These are phyloP conservation scores for Andinoacara biseriatus DNA, from an alignment of 2,113 vertebrate genomes.

Conservation along the genomic window DNA sequence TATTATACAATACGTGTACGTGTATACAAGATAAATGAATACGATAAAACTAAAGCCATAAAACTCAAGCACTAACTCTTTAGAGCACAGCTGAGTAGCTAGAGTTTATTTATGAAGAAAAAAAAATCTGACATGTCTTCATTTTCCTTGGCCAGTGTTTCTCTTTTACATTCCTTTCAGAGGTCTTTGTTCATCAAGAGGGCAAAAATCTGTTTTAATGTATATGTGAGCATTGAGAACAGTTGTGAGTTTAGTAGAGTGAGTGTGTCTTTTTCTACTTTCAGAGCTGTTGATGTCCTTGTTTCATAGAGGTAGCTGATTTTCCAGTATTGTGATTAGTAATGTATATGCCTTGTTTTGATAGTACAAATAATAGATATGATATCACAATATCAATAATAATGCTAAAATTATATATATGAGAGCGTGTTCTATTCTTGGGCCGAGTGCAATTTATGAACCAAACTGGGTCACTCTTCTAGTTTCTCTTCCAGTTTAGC, in stretches of 20 bases:
- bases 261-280: slow-evolving; percentile 78
- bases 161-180: slow-evolving; percentile 73
- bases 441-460: slow-evolving; percentile 76
- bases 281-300: slow-evolving; percentile 66
- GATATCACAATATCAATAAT: slow-evolving; percentile 56
- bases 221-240: slow-evolving; percentile 67
- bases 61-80: slow-evolving; percentile 84
- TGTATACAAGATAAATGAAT: slow-evolving; percentile 78
- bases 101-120: slow-evolving; percentile 68
- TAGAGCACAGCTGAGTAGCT: slow-evolving; percentile 80
- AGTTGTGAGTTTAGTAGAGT: slow-evolving; percentile 71
- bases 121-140: slow-evolving; percentile 60
- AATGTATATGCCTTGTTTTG: slow-evolving; percentile 74
- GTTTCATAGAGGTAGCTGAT: slow-evolving; percentile 68
- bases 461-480: slow-evolving; percentile 53
- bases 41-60: slow-evolving; percentile 85
- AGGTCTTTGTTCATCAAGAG: slow-evolving; percentile 71
- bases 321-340: slow-evolving; percentile 72
- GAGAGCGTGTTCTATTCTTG: slow-evolving; percentile 61
- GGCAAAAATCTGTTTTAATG: slow-evolving; percentile 67
- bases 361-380: slow-evolving; percentile 66
- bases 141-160: slow-evolving; percentile 70
- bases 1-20: slow-evolving; percentile 71
- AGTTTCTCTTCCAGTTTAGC: slow-evolving; percentile 53
- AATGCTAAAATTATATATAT: slow-evolving; percentile 44